phyloP scores from a whole-genome alignment of 1,140 invertebrate genomes.

The Caenorhabditis latens region DNA sequence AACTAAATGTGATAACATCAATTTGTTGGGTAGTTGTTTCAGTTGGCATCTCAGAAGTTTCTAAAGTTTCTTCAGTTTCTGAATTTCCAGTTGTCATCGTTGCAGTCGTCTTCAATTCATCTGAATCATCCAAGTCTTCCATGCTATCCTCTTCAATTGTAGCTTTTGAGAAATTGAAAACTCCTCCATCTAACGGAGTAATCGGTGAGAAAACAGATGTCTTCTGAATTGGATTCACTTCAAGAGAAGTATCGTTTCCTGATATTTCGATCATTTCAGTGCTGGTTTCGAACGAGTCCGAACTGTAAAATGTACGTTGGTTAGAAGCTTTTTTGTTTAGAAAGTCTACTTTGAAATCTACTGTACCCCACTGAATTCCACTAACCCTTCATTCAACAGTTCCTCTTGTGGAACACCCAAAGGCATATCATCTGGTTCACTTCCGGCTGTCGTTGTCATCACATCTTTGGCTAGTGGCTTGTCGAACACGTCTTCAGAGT shows the following conservation, averaged over 20 bases:
- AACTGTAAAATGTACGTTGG: neutral
- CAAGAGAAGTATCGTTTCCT: slow-evolving; percentile 3
- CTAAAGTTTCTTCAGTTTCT: neutral
- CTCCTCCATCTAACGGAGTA: slow-evolving; percentile 5
- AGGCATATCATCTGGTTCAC: neutral
- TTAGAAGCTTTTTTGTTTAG: no score
- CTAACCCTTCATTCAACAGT: slow-evolving; percentile 36
- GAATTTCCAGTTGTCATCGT: neutral
- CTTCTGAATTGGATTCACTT: slow-evolving; percentile 38
- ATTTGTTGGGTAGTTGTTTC: neutral
- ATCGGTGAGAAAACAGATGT: slow-evolving; percentile 38
- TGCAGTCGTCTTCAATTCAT: neutral
- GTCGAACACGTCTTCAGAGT: slow-evolving; percentile 43
- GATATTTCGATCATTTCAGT: slow-evolving; percentile 37
- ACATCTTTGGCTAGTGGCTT: slow-evolving; percentile 1
- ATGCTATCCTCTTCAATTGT: slow-evolving; percentile 29
- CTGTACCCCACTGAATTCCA: no score
- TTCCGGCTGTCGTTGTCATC: neutral
- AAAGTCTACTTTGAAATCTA: no score
- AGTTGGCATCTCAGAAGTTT: neutral
- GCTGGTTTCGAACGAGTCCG: slow-evolving; percentile 19
- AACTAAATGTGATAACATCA: slow-evolving; percentile 37
- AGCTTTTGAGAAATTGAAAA: slow-evolving; percentile 38
- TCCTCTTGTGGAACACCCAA: slow-evolving; percentile 18
- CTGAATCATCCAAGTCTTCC: slow-evolving; percentile 17